Conservation (phyloP, 2,888 invertebrate species). For the Hydropsyche betteni region DNA sequence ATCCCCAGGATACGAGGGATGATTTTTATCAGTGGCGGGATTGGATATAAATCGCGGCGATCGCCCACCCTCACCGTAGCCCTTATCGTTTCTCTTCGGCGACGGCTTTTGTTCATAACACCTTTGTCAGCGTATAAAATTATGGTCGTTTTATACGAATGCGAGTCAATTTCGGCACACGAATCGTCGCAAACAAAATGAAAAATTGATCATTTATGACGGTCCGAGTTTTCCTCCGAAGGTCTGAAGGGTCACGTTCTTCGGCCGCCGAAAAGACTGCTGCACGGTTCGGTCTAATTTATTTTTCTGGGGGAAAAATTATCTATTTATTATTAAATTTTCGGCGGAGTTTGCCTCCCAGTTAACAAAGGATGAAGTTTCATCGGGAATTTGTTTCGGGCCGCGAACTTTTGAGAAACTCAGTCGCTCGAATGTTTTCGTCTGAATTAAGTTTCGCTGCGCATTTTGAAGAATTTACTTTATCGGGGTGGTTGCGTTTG, state of each 20-base stretch:
- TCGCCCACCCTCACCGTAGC: not conserved
- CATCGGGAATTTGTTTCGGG: not conserved
- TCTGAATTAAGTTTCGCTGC: slow-evolving; percentile 8
- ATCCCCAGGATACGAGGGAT: not conserved
- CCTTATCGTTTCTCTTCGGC: slow-evolving; percentile 21
- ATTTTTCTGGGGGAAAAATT: not conserved
- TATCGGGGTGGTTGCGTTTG: too few species aligned
- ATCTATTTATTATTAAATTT: slow-evolving; percentile 9
- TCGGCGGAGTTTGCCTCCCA: not conserved
- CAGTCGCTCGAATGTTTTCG: not conserved
- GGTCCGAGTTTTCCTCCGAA: not conserved
- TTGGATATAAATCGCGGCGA: slow-evolving; percentile 16
- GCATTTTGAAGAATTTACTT: not conserved
- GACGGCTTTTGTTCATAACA: slow-evolving; percentile 27
- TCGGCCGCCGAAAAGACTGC: too few species aligned
- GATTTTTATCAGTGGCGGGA: slow-evolving; percentile 7
- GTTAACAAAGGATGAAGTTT: slow-evolving; percentile 12
- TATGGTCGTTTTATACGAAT: slow-evolving; percentile 40
- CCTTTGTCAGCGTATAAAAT: slow-evolving; percentile 42
- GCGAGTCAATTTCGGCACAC: slow-evolving; percentile 26
- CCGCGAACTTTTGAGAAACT: not conserved
- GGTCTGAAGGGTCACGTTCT: too few species aligned
- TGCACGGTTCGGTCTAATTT: not conserved
- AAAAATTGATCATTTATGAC: slow-evolving; percentile 28
- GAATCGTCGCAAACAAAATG: slow-evolving; percentile 31